Evolutionary conservation across 2,113 vertebrate species (phyloP).

Genomic region (Calidris pygmaea): DNA sequence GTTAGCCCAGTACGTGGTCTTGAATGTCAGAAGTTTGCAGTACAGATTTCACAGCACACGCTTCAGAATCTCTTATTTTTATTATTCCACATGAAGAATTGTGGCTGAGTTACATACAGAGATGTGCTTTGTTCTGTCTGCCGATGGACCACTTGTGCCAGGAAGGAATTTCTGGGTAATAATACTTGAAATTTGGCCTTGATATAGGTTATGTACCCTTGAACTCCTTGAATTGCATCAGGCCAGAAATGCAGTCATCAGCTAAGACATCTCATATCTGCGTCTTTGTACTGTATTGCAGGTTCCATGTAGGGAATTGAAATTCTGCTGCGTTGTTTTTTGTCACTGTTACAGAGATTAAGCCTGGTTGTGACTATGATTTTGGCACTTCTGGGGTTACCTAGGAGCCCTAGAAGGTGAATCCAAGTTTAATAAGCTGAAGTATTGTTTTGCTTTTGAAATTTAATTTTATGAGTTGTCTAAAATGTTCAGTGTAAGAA

Average conservation of each 20-base stretch:
- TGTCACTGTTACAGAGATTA: not conserved
- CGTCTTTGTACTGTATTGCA: not conserved
- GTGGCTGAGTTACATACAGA: not conserved
- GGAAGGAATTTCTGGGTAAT: not conserved
- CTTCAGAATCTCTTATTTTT: not conserved
- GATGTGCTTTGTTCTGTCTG: not conserved
- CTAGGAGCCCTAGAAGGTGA: not conserved
- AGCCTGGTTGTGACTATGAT: not conserved
- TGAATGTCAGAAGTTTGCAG: not conserved
- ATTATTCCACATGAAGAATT: accelerated
- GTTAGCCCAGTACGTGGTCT: not conserved
- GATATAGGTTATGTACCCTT: not conserved
- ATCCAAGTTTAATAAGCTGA: not conserved
- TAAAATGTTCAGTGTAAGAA: not conserved
- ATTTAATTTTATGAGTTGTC: not conserved
- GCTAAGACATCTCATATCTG: not conserved
- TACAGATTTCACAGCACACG: not conserved
- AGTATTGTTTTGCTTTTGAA: not conserved
- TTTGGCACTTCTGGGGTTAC: not conserved
- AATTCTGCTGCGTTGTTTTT: not conserved
- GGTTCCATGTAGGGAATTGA: not conserved
- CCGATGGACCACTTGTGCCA: not conserved
- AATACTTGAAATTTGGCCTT: not conserved
- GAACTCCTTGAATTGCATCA: not conserved
- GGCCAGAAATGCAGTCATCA: not conserved